phyloP scores from a whole-genome alignment of 2,888 invertebrate genomes.

The Hecatera dysodea region DNA sequence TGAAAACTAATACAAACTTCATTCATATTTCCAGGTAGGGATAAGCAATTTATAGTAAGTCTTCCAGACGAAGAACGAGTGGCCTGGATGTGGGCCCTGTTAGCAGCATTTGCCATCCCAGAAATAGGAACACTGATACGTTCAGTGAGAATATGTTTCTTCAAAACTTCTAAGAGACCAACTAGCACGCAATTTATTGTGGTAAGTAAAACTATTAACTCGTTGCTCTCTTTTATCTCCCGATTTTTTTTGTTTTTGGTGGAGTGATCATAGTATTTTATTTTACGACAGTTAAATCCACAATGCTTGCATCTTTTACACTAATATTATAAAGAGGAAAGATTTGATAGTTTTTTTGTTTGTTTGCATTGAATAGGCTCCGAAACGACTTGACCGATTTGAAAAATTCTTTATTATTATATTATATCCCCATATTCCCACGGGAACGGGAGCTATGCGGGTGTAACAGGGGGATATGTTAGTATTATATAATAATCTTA shows the following conservation, averaged over 20 bases:
- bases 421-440: too few species aligned
- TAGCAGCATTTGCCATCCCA: constrained; percentile 96
- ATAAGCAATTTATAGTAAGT: constrained; percentile 95
- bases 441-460: too few species aligned
- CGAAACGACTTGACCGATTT: too few species aligned
- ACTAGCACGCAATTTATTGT: constrained; percentile 89
- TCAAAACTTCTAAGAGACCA: constrained; percentile 96
- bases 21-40: constrained; percentile 92
- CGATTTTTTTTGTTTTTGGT: neutral
- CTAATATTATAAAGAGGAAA: too few species aligned
- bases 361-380: too few species aligned
- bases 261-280: too few species aligned
- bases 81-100: constrained; percentile 97
- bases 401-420: too few species aligned
- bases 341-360: too few species aligned
- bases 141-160: constrained; percentile 96
- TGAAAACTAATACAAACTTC: constrained; percentile 5
- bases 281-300: too few species aligned
- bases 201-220: constrained; percentile 76
- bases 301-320: too few species aligned
- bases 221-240: neutral
- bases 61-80: constrained; percentile 96
- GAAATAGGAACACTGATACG: constrained; percentile 97
- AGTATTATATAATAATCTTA: too few species aligned
- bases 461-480: too few species aligned